phyloP scores from a whole-genome alignment of 2,113 vertebrate species.

The Arizona elegans region DNA sequence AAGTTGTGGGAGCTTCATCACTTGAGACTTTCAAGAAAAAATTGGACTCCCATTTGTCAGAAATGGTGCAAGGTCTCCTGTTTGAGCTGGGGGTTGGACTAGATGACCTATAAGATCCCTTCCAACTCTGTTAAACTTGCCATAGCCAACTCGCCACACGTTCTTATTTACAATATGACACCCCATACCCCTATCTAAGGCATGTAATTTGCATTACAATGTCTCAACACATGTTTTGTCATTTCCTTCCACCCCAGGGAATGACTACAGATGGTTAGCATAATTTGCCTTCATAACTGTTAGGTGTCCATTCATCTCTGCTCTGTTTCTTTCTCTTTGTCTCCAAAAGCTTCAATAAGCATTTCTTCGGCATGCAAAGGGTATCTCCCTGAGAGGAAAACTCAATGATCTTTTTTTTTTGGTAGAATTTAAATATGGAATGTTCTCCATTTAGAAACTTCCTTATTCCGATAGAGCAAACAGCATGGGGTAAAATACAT shows the following conservation, averaged over 20 bases:
- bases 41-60: no score
- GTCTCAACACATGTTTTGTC: not conserved
- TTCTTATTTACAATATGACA: not conserved
- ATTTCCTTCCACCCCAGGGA: not conserved
- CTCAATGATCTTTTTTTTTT: not conserved
- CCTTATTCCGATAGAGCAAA: not conserved
- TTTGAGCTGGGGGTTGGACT: no score
- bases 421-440: not conserved
- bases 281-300: not conserved
- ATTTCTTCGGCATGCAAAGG: not conserved
- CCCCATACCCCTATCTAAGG: not conserved
- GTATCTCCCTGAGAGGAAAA: not conserved
- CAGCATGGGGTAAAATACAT: not conserved
- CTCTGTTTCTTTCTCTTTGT: not conserved
- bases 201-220: not conserved
- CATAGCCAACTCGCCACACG: not conserved
- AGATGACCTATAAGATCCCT: no score
- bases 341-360: not conserved
- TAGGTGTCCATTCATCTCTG: not conserved
- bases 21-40: no score
- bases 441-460: not conserved
- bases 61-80: no score
- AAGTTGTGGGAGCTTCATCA: no score
- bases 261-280: not conserved
- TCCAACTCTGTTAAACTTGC: no score